These are phyloP conservation scores for Drosophila niveifrons DNA, from an alignment of 2,888 invertebrate species.

Conservation along the genomic window DNA sequence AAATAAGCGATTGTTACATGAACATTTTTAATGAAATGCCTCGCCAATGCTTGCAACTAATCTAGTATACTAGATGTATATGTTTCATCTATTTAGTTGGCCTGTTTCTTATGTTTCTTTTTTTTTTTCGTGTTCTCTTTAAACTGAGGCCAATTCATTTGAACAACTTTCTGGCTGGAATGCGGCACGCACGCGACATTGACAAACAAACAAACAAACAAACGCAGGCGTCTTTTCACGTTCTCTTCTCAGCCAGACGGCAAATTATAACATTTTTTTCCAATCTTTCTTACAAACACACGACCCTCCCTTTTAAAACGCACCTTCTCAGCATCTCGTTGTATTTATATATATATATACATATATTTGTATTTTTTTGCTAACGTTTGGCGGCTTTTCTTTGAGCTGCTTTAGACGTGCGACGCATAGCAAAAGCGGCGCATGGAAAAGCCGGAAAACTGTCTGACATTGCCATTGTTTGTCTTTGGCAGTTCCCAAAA, in stretches of 20 bases:
- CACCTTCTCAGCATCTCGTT: constrained; percentile 34
- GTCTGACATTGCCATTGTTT: constrained; percentile 64
- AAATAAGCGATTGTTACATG: constrained; percentile 56
- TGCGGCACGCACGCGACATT: constrained; percentile 60
- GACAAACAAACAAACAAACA: constrained; percentile 41
- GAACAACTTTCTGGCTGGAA: constrained; percentile 25
- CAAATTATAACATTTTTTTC: constrained; percentile 40
- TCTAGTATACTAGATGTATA: constrained; percentile 1
- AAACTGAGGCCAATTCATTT: constrained; percentile 51
- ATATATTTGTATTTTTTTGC: constrained; percentile 24
- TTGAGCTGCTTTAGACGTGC: constrained; percentile 67
- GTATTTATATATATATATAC: background rate
- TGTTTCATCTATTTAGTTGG: constrained; percentile 39
- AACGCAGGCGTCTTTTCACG: constrained; percentile 43
- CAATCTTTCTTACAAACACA: constrained; percentile 23
- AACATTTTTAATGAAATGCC: constrained; percentile 33
- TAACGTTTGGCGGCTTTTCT: constrained; percentile 48
- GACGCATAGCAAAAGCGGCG: constrained; percentile 58
- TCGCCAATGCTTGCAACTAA: constrained; percentile 23
- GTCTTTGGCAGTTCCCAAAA: constrained; percentile 56
- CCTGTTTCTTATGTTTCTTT: constrained; percentile 20
- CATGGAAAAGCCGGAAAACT: constrained; percentile 63
- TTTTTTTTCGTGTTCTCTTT: constrained; percentile 19
- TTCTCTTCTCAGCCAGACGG: constrained; percentile 43
- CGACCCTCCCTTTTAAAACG: constrained; percentile 9